Base-by-base conservation (phyloP, 2,797 vertebrate genomes). In the Eulemur rubriventer region DNA sequence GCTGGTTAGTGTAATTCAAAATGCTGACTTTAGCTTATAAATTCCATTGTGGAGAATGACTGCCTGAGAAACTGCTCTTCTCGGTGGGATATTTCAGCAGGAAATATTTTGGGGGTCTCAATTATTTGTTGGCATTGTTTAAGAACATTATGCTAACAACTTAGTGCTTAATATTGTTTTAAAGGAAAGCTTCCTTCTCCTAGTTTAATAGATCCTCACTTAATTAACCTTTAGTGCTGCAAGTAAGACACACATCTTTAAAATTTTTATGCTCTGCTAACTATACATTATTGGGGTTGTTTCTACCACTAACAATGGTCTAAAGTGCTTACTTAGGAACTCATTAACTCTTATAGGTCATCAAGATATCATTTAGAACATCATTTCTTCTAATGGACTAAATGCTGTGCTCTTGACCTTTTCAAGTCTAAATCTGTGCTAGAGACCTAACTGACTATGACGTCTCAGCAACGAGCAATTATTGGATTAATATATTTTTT, bases 141-240 rank as follows among this genome's bases (percentile, higher is more conserved):
- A 70, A 63, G 20, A 89, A 96, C 87, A 50, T 59, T 59, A 93
- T 30, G 50, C 72, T 96, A 96, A 93, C 76, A 94, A 75, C 89
- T 91, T 65, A 96, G 38, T 69, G n/a, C 38, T 91, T 96, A 81
- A 92, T 95, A 95, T 52, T 95, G 67, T 96, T 96, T 94, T 88
- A 97, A 81, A 95, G 72, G 41, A 93, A 82, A 94, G 48, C 50
- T 72, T 83, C 28, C 82, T 97, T 76, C 28, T 63, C 33, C 65
- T 92, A 69, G 50, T 94, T 91, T 85, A 94, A 80, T 93, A 89
- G 91, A 96, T 83, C 59, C 35, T 97, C 81, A 81, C 76, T 98
- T 97, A 96, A 93, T 96, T 96, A 97, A 97, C 94, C 85, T 97
- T 95, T 96, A 96, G 88, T 87, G 85, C 81, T 97, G 97, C 92